These are phyloP conservation scores for Anas platyrhynchos DNA, from an alignment of 2,113 vertebrate species.

Conservation along the genomic window DNA sequence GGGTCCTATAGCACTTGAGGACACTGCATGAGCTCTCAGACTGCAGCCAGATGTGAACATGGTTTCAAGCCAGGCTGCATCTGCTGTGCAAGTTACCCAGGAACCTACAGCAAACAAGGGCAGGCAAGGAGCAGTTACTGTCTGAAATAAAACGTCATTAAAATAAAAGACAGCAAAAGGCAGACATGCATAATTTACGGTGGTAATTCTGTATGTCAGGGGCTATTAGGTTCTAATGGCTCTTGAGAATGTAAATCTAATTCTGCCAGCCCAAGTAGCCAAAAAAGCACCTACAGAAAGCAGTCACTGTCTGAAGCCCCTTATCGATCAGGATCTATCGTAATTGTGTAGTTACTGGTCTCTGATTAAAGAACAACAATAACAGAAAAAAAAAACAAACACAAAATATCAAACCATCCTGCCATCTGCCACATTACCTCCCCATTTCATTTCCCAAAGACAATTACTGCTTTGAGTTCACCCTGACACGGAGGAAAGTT, in stretches of 20 bases:
- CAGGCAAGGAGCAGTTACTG: slow-evolving; percentile 36
- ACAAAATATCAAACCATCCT: slow-evolving; percentile 42
- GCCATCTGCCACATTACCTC: slow-evolving; percentile 39
- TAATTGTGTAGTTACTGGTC: slow-evolving; percentile 50
- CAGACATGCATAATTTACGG: slow-evolving; percentile 65
- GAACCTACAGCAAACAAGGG: slow-evolving; percentile 54
- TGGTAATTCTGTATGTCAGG: slow-evolving; percentile 35
- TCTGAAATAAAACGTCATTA: slow-evolving; percentile 62
- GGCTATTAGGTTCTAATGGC: slow-evolving; percentile 48
- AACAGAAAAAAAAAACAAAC: not conserved
- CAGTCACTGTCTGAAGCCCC: slow-evolving; percentile 56
- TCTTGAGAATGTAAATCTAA: slow-evolving; percentile 42
- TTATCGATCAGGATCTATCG: slow-evolving; percentile 37
- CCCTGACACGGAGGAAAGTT: slow-evolving; percentile 78
- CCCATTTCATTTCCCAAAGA: slow-evolving; percentile 7
- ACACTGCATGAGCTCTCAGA: not conserved
- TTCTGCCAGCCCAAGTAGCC: slow-evolving; percentile 33
- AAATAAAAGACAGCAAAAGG: slow-evolving; percentile 61
- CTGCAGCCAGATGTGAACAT: not conserved
- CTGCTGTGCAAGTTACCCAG: slow-evolving; percentile 32
- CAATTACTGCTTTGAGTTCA: slow-evolving; percentile 66
- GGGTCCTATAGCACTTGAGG: slow-evolving; percentile 37
- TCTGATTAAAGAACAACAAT: slow-evolving; percentile 7
- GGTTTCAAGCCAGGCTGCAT: slow-evolving; percentile 47
- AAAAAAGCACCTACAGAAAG: slow-evolving; percentile 49